Conservation (phyloP, 2,797 vertebrate genomes). For the Rhincodon typus region DNA sequence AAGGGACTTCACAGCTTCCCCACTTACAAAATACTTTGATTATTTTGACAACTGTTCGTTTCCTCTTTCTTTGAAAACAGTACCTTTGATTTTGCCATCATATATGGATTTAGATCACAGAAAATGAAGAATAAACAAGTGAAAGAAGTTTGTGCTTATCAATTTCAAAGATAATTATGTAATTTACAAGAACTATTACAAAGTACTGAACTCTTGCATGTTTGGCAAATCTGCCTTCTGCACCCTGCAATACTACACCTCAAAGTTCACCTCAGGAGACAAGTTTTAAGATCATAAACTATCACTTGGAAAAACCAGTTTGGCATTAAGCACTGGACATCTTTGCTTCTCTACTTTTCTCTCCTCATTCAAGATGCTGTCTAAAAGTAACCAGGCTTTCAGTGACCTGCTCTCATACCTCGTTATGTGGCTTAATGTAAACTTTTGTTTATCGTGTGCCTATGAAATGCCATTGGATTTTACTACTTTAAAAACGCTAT, state of each 20-base stretch:
- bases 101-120: background rate
- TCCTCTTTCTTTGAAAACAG: background rate
- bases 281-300: background rate
- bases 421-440: background rate
- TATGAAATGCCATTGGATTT: background rate
- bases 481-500: background rate
- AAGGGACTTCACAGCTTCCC: background rate
- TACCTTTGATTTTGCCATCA: background rate
- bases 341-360: background rate
- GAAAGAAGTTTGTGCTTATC: background rate
- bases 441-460: background rate
- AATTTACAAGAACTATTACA: background rate
- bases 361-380: background rate
- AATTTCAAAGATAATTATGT: background rate
- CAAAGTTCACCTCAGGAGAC: no score
- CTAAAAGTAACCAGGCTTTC: background rate
- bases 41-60: background rate
- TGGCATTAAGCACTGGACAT: background rate
- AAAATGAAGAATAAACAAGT: background rate
- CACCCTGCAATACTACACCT: no score
- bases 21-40: background rate
- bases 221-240: background rate
- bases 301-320: background rate
- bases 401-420: background rate
- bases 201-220: background rate